Base-by-base conservation (phyloP, 1,140 invertebrate genomes). In the Drosophila kepulauana region DNA sequence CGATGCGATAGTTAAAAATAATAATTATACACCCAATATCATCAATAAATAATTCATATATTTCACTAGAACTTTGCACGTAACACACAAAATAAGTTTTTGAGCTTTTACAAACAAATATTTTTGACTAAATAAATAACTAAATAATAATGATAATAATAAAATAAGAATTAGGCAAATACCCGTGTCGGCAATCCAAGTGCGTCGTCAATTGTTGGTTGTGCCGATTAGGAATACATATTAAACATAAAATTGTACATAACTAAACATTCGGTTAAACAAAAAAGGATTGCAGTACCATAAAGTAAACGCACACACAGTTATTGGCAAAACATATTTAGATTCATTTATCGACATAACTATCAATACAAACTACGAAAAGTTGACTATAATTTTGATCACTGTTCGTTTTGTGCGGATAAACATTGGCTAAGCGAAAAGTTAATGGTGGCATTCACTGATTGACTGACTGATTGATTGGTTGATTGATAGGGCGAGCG, bases 1-100 rank as follows among this genome's bases (percentile, higher is more conserved):
- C 20, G 20, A 25, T 25, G 20, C 3, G 20, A 25, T 25, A 25
- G 20, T 0, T 25, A 25, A 25, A 25, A 51, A 51, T 35, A 35
- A 51, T 43, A 66, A 38, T 38, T 7, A 38, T 10, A 3, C 20
- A 25, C 0, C 20, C 20, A 8, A 43, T 43, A 43, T 43, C 4
- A 77, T 85, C 78, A 89, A 88, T 88, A 89, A 88, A 88, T 89
- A 88, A 78, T 61, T 88, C 64, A 84, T 78, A 67, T 88, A 87
- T 87, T 89, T 88, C 20, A 67, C 82, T 88, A 84, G 25, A 73
- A 75, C 49, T 51, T 85, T 77, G 75, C 80, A 79, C 76, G 87
- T 66, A 74, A 81, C 70, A 56, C 67, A 52, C 52, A 65, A 35
- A 65, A 41, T 33, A 7, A 43, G 35, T 20, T 46, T 49, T 61